phyloP scores from a whole-genome alignment of 2,797 vertebrate genomes.

The Poeciliopsis infans region DNA sequence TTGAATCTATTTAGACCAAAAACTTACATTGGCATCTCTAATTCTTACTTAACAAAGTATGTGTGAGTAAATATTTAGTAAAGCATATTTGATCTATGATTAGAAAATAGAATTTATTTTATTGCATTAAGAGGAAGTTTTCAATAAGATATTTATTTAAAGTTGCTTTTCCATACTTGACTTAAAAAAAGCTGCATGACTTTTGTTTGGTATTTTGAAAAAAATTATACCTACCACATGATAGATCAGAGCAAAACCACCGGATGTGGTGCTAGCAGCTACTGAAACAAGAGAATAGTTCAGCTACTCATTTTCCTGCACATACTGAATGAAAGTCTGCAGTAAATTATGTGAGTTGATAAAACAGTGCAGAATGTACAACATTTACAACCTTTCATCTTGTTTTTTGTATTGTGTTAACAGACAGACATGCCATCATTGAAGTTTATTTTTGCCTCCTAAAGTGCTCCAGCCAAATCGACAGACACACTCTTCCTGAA shows the following conservation, averaged over 20 bases:
- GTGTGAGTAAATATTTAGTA: neutral
- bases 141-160: neutral
- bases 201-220: no score
- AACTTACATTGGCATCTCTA: neutral
- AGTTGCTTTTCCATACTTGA: neutral
- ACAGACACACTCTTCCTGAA: conserved; percentile 22
- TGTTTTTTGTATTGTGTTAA: conserved; percentile 3
- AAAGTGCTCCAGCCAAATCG: conserved; percentile 22
- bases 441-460: neutral
- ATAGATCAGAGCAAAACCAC: conserved; percentile 11
- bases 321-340: neutral
- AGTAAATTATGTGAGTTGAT: neutral
- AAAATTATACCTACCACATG: neutral
- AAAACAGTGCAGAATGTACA: neutral
- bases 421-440: neutral
- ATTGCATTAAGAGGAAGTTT: neutral
- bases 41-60: neutral
- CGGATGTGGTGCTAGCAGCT: conserved; percentile 8
- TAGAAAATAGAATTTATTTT: neutral
- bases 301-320: neutral
- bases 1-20: neutral
- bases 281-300: neutral
- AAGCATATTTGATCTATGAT: neutral
- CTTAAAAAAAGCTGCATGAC: neutral
- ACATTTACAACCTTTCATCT: conserved; percentile 4